Conservation (phyloP, 2,113 vertebrate genomes). For the Strigops habroptila region DNA sequence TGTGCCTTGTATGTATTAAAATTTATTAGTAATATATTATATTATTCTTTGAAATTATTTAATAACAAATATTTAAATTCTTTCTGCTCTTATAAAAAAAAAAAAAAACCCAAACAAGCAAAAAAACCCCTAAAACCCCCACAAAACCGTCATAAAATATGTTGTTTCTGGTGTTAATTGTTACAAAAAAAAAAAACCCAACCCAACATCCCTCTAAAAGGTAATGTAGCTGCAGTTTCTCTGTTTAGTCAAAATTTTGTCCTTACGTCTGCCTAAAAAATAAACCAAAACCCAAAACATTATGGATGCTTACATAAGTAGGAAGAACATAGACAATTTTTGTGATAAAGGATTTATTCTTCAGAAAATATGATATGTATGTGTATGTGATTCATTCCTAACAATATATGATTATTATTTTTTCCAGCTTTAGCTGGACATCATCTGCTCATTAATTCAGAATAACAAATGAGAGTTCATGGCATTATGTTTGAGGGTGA, state of each 20-base stretch:
- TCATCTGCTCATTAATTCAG: slow-evolving; percentile 53
- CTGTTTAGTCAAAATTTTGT: not conserved
- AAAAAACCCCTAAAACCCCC: not conserved
- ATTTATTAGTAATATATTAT: not conserved
- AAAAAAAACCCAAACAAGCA: not conserved
- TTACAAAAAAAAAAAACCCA: not conserved
- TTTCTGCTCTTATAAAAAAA: not conserved
- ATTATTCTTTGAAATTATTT: not conserved
- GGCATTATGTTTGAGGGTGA: not conserved
- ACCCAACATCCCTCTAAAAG: rapidly evolving
- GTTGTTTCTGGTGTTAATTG: not conserved
- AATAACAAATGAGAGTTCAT: slow-evolving; percentile 37
- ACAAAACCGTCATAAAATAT: not conserved
- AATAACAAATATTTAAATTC: not conserved
- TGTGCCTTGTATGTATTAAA: not conserved
- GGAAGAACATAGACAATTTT: not conserved
- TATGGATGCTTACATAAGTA: not conserved
- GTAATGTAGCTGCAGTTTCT: not conserved
- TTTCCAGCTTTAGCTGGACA: not conserved
- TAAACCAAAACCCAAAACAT: not conserved
- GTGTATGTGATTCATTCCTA: not conserved
- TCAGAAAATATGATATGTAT: not conserved
- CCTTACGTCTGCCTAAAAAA: rapidly evolving
- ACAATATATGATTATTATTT: not conserved
- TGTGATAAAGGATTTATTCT: not conserved